phyloP scores from a whole-genome alignment of 2,797 vertebrate species.

The Eulemur rubriventer region DNA sequence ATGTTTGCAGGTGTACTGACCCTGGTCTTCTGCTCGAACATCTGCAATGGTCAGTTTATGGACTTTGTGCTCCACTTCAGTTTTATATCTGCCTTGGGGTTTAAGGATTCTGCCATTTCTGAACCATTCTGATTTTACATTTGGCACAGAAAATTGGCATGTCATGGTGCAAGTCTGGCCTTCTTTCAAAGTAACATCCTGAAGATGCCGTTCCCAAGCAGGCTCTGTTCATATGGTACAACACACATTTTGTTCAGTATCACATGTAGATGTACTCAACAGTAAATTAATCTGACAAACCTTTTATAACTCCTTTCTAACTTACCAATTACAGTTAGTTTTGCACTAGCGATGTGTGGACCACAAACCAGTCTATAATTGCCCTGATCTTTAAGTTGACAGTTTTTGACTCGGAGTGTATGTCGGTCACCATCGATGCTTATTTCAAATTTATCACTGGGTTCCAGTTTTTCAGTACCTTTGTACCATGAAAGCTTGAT shows the following conservation, averaged over 20 bases:
- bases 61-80: constrained; percentile 93
- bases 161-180: constrained; percentile 92
- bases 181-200: constrained; percentile 96
- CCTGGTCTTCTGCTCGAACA: constrained; percentile 94
- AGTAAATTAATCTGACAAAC: constrained; percentile 8
- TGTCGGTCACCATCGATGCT: constrained; percentile 92
- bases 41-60: constrained; percentile 95
- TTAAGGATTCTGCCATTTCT: constrained; percentile 94
- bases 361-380: constrained; percentile 98
- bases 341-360: constrained; percentile 97
- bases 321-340: constrained; percentile 94
- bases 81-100: constrained; percentile 91
- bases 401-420: constrained; percentile 92
- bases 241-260: constrained; percentile 62
- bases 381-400: constrained; percentile 93
- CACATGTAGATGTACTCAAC: constrained; percentile 13
- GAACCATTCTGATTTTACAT: constrained; percentile 95
- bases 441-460: constrained; percentile 93
- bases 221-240: constrained; percentile 88
- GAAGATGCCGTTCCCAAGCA: constrained; percentile 93
- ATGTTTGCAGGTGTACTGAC: constrained; percentile 93
- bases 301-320: constrained; percentile 58
- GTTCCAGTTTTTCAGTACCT: constrained; percentile 96
- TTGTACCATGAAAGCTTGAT: constrained; percentile 99
- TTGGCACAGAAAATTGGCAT: constrained; percentile 96